Percentiles rank a stretch among this genome's conserved stretches.
Evolutionary conservation across 2,888 invertebrate species (phyloP).

Genomic region (Trissonchulus latispiculum): DNA sequence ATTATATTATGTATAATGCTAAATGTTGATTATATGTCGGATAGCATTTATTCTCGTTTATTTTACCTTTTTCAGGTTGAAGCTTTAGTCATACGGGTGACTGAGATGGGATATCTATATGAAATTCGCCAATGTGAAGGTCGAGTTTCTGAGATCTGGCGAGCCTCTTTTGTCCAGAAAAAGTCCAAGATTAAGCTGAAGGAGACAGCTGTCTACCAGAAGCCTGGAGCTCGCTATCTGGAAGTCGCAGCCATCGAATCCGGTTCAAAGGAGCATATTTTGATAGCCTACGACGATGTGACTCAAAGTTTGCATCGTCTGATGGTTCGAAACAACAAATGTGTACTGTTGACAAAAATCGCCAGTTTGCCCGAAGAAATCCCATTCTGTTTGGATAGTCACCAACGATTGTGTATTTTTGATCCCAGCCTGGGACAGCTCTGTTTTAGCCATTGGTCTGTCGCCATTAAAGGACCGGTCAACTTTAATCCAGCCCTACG

Average conservation of each 20-base stretch:
- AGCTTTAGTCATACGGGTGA: background rate
- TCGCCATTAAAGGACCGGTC: background rate
- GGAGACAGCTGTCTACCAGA: conserved; percentile 20
- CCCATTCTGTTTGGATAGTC: conserved; percentile 15
- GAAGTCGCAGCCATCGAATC: background rate
- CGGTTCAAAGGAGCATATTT: conserved; percentile 13
- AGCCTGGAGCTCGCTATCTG: conserved; percentile 5
- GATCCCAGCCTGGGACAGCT: conserved; percentile 10
- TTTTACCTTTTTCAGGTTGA: background rate
- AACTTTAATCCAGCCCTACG: background rate
- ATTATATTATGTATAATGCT: too few species aligned
- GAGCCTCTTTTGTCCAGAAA: conserved; percentile 4
- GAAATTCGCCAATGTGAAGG: conserved; percentile 19
- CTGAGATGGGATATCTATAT: background rate
- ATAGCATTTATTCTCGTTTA: too few species aligned
- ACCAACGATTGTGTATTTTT: conserved; percentile 18
- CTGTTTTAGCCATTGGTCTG: background rate
- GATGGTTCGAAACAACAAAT: conserved; percentile 10
- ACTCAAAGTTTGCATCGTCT: background rate
- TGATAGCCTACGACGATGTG: conserved; percentile 16
- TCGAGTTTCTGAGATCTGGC: conserved; percentile 23
- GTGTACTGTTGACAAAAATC: conserved; percentile 12
- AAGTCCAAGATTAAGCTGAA: conserved; percentile 11
- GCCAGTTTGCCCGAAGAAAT: conserved; percentile 4
- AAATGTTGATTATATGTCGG: too few species aligned